phyloP scores from a whole-genome alignment of 2,888 invertebrate species.

The Eilema caniola region DNA sequence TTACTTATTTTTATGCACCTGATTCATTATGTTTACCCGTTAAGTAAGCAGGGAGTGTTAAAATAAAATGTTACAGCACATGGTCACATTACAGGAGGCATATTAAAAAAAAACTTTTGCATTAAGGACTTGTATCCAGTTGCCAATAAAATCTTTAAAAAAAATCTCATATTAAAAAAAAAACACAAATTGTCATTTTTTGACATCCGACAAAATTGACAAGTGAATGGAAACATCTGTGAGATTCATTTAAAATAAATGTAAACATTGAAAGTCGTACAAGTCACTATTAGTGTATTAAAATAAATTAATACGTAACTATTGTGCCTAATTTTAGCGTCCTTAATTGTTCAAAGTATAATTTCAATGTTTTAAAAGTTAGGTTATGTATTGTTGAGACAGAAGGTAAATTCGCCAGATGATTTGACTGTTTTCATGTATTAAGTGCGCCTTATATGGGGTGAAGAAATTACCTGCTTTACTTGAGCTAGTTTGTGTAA shows the following conservation, averaged over 20 bases:
- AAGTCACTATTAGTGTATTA: slow-evolving; percentile 30
- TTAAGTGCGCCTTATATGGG: slow-evolving; percentile 72
- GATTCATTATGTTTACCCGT: too few species aligned
- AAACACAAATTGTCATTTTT: not conserved
- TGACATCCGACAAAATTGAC: slow-evolving; percentile 70
- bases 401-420: slow-evolving; percentile 64
- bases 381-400: slow-evolving; percentile 77
- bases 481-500: slow-evolving; percentile 57
- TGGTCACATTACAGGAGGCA: not conserved
- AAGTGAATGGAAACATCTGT: slow-evolving; percentile 75
- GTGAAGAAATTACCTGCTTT: slow-evolving; percentile 59
- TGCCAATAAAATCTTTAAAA: too few species aligned
- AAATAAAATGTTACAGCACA: too few species aligned
- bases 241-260: slow-evolving; percentile 50
- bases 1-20: too few species aligned
- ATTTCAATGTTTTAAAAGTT: slow-evolving; percentile 61
- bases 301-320: slow-evolving; percentile 24
- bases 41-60: too few species aligned
- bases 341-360: slow-evolving; percentile 27
- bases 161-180: not conserved
- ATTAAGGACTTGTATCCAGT: too few species aligned
- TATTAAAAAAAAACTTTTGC: too few species aligned
- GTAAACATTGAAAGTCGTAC: slow-evolving; percentile 33
- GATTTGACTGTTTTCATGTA: slow-evolving; percentile 71
- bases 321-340: slow-evolving; percentile 26